phyloP scores from a whole-genome alignment of 2,888 invertebrate genomes.

The Neoascia interrupta region DNA sequence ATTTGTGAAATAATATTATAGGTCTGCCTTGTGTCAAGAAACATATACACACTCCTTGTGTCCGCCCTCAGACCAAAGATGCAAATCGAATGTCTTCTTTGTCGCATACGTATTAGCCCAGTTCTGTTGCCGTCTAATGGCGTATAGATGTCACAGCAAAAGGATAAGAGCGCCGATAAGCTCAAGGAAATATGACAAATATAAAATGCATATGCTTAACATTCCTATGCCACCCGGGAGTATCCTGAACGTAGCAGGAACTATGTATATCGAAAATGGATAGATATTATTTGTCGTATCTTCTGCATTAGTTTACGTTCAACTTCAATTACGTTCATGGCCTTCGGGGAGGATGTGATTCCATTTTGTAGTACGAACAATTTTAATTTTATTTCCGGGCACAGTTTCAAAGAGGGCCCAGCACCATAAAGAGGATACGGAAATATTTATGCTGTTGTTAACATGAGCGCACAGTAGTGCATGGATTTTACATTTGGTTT shows the following conservation, averaged over 20 bases:
- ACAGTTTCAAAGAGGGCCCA: no score
- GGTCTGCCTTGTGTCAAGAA: background rate
- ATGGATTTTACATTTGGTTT: no score
- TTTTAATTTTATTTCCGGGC: conserved; percentile 31
- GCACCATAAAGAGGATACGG: background rate
- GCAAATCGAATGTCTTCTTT: no score
- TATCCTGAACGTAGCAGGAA: conserved; percentile 14
- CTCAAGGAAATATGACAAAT: conserved; percentile 21
- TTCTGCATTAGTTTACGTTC: conserved; percentile 34
- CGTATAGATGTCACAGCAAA: conserved; percentile 2
- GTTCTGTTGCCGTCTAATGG: background rate
- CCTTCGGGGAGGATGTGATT: conserved; percentile 12
- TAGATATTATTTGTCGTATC: conserved; percentile 26
- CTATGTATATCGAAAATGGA: conserved; percentile 20
- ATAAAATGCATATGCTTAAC: conserved; percentile 23
- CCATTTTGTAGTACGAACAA: conserved; percentile 12
- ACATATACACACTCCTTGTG: background rate
- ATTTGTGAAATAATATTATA: background rate
- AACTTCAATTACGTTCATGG: conserved; percentile 41
- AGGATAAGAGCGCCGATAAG: conserved; percentile 26
- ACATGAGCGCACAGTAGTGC: no score
- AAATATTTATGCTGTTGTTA: conserved; percentile 10
- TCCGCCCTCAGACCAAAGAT: background rate
- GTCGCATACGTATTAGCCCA: conserved; percentile 2
- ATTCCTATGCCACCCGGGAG: conserved; percentile 7